These are phyloP conservation scores for Melanotaenia duboulayi DNA, from an alignment of 2,113 vertebrate genomes.

Conservation along the genomic window DNA sequence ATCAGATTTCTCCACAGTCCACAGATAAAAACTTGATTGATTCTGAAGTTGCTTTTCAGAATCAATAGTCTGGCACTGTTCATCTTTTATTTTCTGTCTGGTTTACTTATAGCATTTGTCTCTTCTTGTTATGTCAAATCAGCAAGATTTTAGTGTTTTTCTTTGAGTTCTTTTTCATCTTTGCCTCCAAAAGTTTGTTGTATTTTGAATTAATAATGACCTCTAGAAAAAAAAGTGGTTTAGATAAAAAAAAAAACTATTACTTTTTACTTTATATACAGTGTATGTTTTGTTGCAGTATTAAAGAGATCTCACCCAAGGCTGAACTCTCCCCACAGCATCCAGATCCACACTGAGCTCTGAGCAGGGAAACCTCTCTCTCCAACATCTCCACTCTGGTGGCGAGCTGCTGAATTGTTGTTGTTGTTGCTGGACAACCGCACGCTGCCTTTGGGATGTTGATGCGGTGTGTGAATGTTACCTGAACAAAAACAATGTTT, in stretches of 20 bases:
- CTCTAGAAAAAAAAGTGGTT: not conserved
- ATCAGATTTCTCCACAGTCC: slow-evolving; percentile 32
- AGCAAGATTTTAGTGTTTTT: not conserved
- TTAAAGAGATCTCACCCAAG: slow-evolving; percentile 85
- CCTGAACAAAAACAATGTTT: slow-evolving; percentile 52
- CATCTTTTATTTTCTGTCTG: slow-evolving; percentile 8
- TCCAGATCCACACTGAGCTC: slow-evolving; percentile 89
- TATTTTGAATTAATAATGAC: not conserved
- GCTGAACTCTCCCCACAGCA: slow-evolving; percentile 91
- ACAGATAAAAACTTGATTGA: slow-evolving; percentile 27
- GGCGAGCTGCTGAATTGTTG: slow-evolving; percentile 90
- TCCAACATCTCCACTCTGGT: slow-evolving; percentile 95
- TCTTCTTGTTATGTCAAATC: not conserved
- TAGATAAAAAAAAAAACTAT: slow-evolving; percentile 14
- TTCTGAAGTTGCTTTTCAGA: slow-evolving; percentile 9
- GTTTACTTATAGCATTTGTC: slow-evolving; percentile 13
- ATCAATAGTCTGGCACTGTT: slow-evolving; percentile 37
- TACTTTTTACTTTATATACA: not conserved
- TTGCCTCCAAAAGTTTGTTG: slow-evolving; percentile 2
- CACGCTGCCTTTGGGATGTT: slow-evolving; percentile 95
- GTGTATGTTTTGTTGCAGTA: not conserved
- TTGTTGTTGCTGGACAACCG: slow-evolving; percentile 83
- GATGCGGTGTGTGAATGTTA: slow-evolving; percentile 97
- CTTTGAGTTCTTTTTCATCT: not conserved
- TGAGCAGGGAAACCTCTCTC: slow-evolving; percentile 92